phyloP scores from a whole-genome alignment of 2,888 invertebrate genomes.

The Meiosimyza platycephala region DNA sequence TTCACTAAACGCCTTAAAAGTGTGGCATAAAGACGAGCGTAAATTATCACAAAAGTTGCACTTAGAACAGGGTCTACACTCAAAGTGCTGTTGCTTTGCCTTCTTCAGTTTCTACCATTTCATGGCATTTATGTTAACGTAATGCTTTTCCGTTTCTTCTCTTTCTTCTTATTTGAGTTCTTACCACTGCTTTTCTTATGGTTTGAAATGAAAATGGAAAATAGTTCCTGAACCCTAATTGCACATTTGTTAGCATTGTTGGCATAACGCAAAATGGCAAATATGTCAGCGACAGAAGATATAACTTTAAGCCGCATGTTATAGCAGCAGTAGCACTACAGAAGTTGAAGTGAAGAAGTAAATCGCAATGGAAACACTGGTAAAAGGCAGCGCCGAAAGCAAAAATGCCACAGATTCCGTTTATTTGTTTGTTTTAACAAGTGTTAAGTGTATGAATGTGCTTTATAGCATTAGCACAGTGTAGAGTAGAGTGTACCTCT shows the following conservation, averaged over 20 bases:
- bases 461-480: too few relatives aligned
- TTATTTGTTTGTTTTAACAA: slow-evolving; percentile 37
- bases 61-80: slow-evolving; percentile 2
- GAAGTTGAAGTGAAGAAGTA: not conserved
- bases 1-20: slow-evolving; percentile 22
- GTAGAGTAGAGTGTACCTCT: too few relatives aligned
- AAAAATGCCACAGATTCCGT: slow-evolving; percentile 32
- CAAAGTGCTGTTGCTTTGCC: not conserved
- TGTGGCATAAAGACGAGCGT: slow-evolving; percentile 19
- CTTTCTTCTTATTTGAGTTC: too few relatives aligned
- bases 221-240: slow-evolving; percentile 33
- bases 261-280: slow-evolving; percentile 37
- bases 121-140: too few relatives aligned
- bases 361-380: too few relatives aligned
- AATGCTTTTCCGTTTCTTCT: too few relatives aligned
- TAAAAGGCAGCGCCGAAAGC: not conserved
- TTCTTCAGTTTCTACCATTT: not conserved
- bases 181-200: not conserved
- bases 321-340: not conserved
- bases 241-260: slow-evolving; percentile 29
- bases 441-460: slow-evolving; percentile 19
- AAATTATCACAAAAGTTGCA: slow-evolving; percentile 22
- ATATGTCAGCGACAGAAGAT: slow-evolving; percentile 36
- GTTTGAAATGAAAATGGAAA: slow-evolving; percentile 30
- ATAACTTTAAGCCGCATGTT: slow-evolving; percentile 16